These are phyloP conservation scores for Gadus chalcogrammus DNA, from an alignment of 2,113 vertebrate species.

Conservation along the genomic window DNA sequence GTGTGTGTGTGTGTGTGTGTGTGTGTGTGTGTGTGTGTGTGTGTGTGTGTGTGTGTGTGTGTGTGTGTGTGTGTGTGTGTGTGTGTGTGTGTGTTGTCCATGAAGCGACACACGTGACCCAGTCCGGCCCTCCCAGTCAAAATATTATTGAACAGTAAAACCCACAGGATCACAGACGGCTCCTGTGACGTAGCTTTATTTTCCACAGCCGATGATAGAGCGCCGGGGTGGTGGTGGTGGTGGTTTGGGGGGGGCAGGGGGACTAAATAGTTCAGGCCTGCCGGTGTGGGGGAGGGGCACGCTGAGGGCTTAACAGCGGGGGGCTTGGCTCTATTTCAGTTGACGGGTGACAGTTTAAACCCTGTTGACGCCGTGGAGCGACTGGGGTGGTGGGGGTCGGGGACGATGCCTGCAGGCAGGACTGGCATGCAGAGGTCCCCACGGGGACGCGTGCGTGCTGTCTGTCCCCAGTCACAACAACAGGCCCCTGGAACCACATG, in stretches of 20 bases:
- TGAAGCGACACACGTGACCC: no score
- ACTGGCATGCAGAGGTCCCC: conserved; percentile 29
- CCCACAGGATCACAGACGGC: conserved; percentile 4
- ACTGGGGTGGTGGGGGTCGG: conserved; percentile 9
- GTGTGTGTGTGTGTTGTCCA: not conserved
- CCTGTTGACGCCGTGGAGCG: conserved; percentile 34
- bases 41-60: no score
- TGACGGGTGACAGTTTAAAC: conserved; percentile 37
- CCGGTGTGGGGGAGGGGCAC: conserved; percentile 15
- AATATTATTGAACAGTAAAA: not conserved
- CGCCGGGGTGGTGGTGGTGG: not conserved
- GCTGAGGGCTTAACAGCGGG: conserved; percentile 23
- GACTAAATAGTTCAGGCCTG: not conserved
- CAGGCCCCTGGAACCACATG: not conserved
- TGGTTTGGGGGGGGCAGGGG: not conserved
- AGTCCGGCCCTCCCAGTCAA: not conserved
- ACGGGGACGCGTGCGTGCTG: conserved; percentile 35
- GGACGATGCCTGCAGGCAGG: not conserved
- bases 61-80: no score
- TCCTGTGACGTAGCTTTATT: conserved; percentile 34
- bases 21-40: no score
- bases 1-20: no score
- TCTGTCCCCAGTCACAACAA: conserved; percentile 47
- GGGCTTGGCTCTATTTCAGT: conserved; percentile 38
- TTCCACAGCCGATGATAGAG: conserved; percentile 8